Percentiles rank a stretch among this genome's conserved stretches.
These are phyloP conservation scores for Anorthoa munda DNA, from an alignment of 2,888 invertebrate species.

Conservation along the genomic window DNA sequence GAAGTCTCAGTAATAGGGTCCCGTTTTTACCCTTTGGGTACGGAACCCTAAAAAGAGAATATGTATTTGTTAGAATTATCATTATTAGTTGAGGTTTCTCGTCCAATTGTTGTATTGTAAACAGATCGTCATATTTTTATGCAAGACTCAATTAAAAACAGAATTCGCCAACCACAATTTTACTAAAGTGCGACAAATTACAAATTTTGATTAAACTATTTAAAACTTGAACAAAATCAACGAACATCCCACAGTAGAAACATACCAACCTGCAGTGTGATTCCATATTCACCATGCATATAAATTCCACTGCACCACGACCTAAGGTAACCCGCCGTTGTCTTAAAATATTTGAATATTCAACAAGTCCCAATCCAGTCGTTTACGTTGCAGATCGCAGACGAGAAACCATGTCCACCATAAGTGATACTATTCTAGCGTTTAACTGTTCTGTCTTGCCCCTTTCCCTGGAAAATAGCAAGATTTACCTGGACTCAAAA, in stretches of 20 bases:
- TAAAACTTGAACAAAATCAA: background rate
- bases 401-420: constrained; percentile 11
- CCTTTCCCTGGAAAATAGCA: background rate
- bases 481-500: background rate
- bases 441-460: background rate
- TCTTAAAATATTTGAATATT: constrained; percentile 49
- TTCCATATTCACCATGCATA: constrained; percentile 7
- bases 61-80: too few relatives aligned
- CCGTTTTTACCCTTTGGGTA: too few relatives aligned
- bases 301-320: constrained; percentile 9
- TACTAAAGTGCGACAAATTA: background rate
- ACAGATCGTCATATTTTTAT: too few relatives aligned
- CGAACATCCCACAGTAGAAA: background rate
- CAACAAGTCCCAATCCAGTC: constrained; percentile 18
- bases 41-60: too few relatives aligned
- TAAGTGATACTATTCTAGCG: constrained; percentile 20
- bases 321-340: background rate
- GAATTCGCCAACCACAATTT: too few relatives aligned
- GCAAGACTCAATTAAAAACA: too few relatives aligned
- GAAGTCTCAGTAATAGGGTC: too few relatives aligned
- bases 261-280: background rate
- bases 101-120: too few relatives aligned
- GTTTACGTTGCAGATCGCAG: constrained; percentile 48
- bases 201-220: background rate
- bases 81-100: too few relatives aligned